A percentile compares a stretch with the other conserved stretches of the same genome.
These are phyloP conservation scores for Archocentrus centrarchus DNA, from an alignment of 2,113 vertebrate species.

Conservation along the genomic window DNA sequence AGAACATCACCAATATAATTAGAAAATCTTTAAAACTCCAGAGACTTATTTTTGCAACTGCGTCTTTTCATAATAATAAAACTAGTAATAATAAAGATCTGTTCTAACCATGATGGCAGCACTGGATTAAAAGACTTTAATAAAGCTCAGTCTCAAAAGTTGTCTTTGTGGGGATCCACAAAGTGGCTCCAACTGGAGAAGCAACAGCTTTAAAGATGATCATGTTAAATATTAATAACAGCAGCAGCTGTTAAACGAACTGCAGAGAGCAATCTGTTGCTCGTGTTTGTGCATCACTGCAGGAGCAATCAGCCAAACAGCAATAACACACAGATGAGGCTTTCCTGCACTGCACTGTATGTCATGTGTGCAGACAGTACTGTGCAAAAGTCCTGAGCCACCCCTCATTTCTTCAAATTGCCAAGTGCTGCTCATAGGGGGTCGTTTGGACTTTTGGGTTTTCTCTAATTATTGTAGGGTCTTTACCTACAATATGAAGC, in stretches of 20 bases:
- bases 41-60: fast-evolving
- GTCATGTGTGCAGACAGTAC: neutral
- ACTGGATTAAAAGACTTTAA: neutral
- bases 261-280: neutral
- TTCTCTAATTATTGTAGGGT: too few species aligned
- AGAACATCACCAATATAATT: neutral
- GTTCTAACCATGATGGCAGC: neutral
- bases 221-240: neutral
- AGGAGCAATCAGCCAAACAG: neutral
- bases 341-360: neutral
- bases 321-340: neutral
- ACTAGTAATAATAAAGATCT: neutral
- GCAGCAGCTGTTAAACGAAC: neutral
- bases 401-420: neutral
- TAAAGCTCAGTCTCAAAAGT: neutral
- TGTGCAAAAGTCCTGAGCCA: fast-evolving
- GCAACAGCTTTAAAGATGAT: neutral
- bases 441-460: too few species aligned
- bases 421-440: too few species aligned
- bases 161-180: neutral
- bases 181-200: neutral
- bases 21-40: neutral
- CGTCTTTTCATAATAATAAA: neutral
- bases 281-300: neutral
- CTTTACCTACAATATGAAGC: too few species aligned